Conservation (phyloP, 2,797 vertebrate species). For the Sebastes diaconus region DNA sequence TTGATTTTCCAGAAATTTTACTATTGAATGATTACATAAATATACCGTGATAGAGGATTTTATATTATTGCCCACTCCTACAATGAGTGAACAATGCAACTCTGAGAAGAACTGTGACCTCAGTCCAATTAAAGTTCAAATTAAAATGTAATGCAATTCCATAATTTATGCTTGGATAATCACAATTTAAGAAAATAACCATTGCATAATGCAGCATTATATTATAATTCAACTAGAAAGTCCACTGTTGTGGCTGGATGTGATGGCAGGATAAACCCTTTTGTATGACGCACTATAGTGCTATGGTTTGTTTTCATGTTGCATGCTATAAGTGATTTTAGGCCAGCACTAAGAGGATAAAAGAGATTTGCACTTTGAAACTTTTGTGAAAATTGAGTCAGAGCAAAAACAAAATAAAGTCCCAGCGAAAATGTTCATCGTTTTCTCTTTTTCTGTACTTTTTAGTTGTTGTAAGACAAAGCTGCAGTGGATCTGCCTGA, state of each 20-base stretch:
- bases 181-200: neutral
- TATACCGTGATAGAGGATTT: neutral
- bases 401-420: neutral
- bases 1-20: neutral
- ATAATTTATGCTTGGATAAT: neutral
- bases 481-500: neutral
- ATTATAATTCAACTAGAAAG: neutral
- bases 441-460: neutral
- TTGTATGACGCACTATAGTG: neutral
- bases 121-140: conserved; percentile 6
- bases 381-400: neutral
- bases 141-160: conserved; percentile 1
- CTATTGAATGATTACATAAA: neutral
- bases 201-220: neutral
- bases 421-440: neutral
- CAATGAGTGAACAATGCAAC: neutral
- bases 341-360: conserved; percentile 24
- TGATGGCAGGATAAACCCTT: neutral
- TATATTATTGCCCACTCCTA: neutral
- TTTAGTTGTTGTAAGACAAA: neutral
- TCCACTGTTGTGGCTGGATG: neutral
- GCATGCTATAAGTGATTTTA: neutral
- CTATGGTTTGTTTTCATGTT: conserved; percentile 10
- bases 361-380: conserved; percentile 20
- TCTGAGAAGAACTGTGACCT: neutral